Evolutionary conservation across 2,113 vertebrate genomes (phyloP), one percentile per base, ranked within the genome.

Genomic region (Aspiorhynchus laticeps): DNA sequence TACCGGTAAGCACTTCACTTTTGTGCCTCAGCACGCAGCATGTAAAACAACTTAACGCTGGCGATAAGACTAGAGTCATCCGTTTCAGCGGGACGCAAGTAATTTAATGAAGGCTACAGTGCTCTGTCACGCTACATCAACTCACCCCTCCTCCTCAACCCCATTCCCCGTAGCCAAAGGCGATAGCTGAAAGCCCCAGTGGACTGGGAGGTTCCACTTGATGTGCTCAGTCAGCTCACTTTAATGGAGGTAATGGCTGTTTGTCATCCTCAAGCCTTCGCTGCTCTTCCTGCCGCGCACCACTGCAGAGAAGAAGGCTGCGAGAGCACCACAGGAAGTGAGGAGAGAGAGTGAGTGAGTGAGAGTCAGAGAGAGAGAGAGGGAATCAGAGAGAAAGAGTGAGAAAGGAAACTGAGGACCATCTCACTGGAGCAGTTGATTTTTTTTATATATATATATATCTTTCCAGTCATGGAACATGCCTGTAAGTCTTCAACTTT

Each of bases 401-500:
- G 84, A 36, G 48, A 80, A 61, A 63, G 88, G 93, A 91, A 93
- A 89, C 90, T 89, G 82, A 91, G 91, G 86, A 94, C 91, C 92
- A 79, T 87, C 88, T 91, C 93, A 91, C 86, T 91, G 87, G 88
- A 92, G 92, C 90, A 91, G 88, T 89, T 88, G 85, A 46, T 46
- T 46, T 46, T 43, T 36, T 81, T 88, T 90, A 87, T 90, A 90
- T 91, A 89, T 73, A n/a, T 81, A 87, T 90, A 90, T 91, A 89
- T 74, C 86, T 92, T 92, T 91, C 92, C 90, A 93, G 93, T 92
- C 95, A 96, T 96, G 95, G 95, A 96, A 91, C 92, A 95, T 93
- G 92, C 93, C 78, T 92, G 95, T 96, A 92, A 95, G 95, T 94
- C 90, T 31, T 74, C 83, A 74, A 83, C 86, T 89, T 83, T 56